Conservation (phyloP, 2,113 vertebrate species). For the Engystomops pustulosus region DNA sequence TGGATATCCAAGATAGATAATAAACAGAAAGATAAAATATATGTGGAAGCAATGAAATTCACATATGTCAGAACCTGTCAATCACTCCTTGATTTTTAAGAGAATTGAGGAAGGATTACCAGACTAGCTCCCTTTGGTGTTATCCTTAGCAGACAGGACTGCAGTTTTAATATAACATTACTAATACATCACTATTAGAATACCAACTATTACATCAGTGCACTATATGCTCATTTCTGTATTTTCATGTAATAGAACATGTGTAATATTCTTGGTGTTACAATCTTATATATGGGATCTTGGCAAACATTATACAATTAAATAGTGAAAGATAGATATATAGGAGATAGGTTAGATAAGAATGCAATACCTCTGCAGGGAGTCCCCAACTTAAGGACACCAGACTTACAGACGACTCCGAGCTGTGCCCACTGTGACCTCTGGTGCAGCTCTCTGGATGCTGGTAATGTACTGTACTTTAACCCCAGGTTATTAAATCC, state of each 20-base stretch:
- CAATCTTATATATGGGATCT: no score
- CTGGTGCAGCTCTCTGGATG: no score
- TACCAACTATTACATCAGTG: neutral
- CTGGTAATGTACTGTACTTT: no score
- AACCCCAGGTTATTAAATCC: no score
- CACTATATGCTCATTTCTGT: neutral
- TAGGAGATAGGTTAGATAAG: no score
- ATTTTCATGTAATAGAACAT: neutral
- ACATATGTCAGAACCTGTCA: neutral
- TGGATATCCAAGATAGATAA: conserved; percentile 17
- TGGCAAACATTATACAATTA: no score
- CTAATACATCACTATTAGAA: neutral
- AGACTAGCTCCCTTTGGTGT: neutral
- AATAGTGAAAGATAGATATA: no score
- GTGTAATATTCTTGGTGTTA: no score
- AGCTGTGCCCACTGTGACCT: no score
- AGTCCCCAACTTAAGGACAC: no score
- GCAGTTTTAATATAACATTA: neutral
- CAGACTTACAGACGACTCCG: no score
- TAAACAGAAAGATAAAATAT: neutral
- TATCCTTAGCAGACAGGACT: neutral
- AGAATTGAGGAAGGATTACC: neutral
- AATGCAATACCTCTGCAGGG: no score
- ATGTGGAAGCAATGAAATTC: neutral
- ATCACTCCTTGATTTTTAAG: neutral